Evolutionary conservation across 1,140 invertebrate genomes (phyloP).

Genomic region (Drosophila nasuta): DNA sequence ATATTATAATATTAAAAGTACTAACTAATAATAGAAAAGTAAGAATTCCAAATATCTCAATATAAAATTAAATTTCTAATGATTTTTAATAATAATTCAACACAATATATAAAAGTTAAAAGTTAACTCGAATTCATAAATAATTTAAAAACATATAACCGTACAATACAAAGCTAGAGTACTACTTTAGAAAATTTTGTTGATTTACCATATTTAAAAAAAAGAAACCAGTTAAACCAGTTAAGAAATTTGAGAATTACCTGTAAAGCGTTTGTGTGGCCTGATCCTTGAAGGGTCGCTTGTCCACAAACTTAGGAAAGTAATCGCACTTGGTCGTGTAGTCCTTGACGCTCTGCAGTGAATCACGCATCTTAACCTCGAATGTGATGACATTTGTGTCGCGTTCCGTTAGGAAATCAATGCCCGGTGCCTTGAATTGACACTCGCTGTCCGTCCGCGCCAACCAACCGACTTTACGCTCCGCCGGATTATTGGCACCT

Average conservation of each 20-base stretch:
- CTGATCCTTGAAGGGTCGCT: constrained; percentile 50
- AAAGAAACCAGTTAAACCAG: too few species aligned
- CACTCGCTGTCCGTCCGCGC: constrained; percentile 71
- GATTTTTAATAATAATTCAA: too few species aligned
- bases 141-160: too few species aligned
- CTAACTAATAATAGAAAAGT: too few species aligned
- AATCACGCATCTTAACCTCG: constrained; percentile 56
- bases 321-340: constrained; percentile 58
- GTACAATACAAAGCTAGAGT: too few species aligned
- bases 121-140: too few species aligned
- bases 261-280: constrained; percentile 75
- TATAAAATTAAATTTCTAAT: too few species aligned
- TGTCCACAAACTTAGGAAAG: constrained; percentile 54
- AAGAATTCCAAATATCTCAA: too few species aligned
- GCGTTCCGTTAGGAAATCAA: constrained; percentile 42
- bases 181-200: too few species aligned
- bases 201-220: too few species aligned
- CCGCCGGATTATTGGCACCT: constrained; percentile 67
- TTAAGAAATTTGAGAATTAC: constrained; percentile 16
- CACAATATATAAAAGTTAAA: too few species aligned
- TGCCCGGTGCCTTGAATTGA: constrained; percentile 54
- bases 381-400: constrained; percentile 33
- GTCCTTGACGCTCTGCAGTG: constrained; percentile 30
- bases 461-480: constrained; percentile 41
- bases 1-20: too few species aligned